Evolutionary conservation across 2,797 vertebrate species (phyloP).

Genomic region (Echiichthys vipera): DNA sequence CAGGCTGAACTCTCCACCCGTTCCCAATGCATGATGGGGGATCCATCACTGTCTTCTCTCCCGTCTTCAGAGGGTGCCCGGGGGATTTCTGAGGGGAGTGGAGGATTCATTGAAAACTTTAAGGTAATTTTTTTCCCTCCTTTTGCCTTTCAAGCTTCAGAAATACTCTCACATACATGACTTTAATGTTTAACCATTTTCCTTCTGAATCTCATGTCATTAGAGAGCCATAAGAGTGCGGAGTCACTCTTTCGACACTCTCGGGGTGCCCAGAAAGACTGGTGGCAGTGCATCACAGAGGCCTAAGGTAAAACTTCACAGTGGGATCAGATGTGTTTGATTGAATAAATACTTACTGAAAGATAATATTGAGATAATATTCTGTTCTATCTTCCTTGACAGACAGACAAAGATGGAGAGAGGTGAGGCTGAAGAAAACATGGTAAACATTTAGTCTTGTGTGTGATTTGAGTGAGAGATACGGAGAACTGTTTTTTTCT

Average conservation of each 20-base stretch:
- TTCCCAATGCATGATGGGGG: slow-evolving; percentile 85
- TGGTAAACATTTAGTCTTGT: neutral
- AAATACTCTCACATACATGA: neutral
- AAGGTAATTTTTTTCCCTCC: slow-evolving; percentile 66
- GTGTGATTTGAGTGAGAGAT: neutral
- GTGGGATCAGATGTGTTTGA: neutral
- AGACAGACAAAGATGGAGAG: slow-evolving; percentile 81
- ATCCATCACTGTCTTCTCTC: slow-evolving; percentile 59
- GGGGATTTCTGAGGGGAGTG: slow-evolving; percentile 78
- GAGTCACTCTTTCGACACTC: slow-evolving; percentile 92
- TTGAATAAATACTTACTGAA: neutral
- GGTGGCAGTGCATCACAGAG: slow-evolving; percentile 69
- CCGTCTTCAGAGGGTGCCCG: slow-evolving; percentile 68
- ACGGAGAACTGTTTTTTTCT: slow-evolving; percentile 3
- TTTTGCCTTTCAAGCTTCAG: neutral
- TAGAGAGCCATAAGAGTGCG: slow-evolving; percentile 92
- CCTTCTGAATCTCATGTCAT: slow-evolving; percentile 5
- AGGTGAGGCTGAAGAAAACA: slow-evolving; percentile 65
- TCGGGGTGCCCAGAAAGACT: slow-evolving; percentile 83
- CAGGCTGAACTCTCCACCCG: slow-evolving; percentile 80
- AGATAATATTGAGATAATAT: neutral
- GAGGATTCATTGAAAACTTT: slow-evolving; percentile 88
- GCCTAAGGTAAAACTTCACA: slow-evolving; percentile 68
- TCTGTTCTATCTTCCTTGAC: slow-evolving; percentile 26
- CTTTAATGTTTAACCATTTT: neutral